Evolutionary conservation across 2,888 invertebrate genomes (phyloP).

Genomic region (Amphipyra tragopoginis): DNA sequence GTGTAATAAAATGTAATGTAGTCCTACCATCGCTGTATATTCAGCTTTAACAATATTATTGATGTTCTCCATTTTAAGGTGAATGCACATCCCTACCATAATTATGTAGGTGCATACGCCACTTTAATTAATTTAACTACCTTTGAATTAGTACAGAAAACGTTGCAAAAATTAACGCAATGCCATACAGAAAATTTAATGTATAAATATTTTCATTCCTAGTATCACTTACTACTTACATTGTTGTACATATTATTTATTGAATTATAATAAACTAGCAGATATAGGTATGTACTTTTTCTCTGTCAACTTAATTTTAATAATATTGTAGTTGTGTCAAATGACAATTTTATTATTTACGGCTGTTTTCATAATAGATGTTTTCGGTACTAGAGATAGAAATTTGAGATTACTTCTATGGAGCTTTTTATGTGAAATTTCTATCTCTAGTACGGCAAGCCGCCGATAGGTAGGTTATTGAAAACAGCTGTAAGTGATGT

Average conservation of each 20-base stretch:
- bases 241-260: constrained; percentile 52
- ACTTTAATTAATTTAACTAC: neutral
- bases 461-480: too few relatives aligned
- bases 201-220: constrained; percentile 14
- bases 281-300: constrained; percentile 33
- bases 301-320: constrained; percentile 42
- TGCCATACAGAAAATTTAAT: constrained; percentile 4
- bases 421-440: too few relatives aligned
- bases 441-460: too few relatives aligned
- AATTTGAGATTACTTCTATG: too few relatives aligned
- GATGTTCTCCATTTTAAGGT: neutral
- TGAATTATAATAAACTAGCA: constrained; percentile 34
- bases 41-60: constrained; percentile 32
- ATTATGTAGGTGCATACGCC: neutral
- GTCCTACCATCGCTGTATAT: constrained; percentile 44
- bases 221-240: constrained; percentile 10
- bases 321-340: constrained; percentile 30
- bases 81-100: neutral
- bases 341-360: constrained; percentile 37
- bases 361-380: too few relatives aligned
- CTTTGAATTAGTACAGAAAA: constrained; percentile 3
- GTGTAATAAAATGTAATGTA: constrained; percentile 42
- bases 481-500: constrained; percentile 20
- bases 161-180: neutral
- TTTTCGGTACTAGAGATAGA: too few relatives aligned